Conservation (phyloP, 2,113 vertebrate species). For the Serilophus lunatus region DNA sequence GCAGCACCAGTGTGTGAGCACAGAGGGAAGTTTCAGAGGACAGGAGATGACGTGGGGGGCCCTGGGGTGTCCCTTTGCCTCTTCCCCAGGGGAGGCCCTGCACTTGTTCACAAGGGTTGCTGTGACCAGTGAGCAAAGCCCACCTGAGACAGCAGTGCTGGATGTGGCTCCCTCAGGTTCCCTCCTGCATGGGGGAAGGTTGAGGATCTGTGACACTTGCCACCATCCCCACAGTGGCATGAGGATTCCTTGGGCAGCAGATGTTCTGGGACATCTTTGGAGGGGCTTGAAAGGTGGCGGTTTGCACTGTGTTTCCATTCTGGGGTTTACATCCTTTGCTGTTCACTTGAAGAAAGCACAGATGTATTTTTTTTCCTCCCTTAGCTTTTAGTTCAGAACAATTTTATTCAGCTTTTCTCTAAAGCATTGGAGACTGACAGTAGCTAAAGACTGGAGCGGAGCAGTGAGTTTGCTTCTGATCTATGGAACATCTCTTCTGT, state of each 20-base stretch:
- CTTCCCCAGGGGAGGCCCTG: background rate
- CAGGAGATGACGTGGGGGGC: background rate
- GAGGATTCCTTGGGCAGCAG: background rate
- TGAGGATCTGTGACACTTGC: background rate
- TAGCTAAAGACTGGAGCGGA: fast-evolving
- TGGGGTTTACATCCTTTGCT: background rate
- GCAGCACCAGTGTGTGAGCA: fast-evolving
- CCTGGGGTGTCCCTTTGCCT: background rate
- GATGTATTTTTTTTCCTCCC: background rate
- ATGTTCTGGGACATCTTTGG: background rate
- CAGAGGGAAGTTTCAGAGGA: background rate
- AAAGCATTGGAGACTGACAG: background rate
- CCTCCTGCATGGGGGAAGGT: no score
- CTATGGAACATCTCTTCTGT: background rate
- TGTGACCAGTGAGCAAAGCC: background rate
- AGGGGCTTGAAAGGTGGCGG: background rate
- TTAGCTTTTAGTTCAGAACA: background rate
- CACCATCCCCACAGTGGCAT: background rate
- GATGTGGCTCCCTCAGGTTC: background rate
- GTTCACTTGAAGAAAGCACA: background rate
- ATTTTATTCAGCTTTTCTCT: background rate
- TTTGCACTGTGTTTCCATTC: background rate
- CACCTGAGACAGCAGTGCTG: background rate
- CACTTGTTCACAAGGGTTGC: fast-evolving
- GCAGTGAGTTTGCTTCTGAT: background rate